These are phyloP conservation scores for Solea solea DNA, from an alignment of 2,113 vertebrate genomes.

Conservation along the genomic window DNA sequence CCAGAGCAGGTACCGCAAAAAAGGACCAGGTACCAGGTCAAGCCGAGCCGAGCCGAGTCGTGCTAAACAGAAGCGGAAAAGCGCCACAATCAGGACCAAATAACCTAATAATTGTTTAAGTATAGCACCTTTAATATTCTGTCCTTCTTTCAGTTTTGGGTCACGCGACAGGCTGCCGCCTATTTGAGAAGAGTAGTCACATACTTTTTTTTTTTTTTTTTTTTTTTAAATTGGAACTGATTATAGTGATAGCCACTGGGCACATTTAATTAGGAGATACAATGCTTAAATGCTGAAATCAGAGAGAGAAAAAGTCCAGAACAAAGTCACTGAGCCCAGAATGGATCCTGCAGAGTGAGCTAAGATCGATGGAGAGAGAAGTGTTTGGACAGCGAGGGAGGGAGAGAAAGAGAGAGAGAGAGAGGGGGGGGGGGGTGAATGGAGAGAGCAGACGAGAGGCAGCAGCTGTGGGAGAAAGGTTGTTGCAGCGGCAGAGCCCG, in stretches of 20 bases:
- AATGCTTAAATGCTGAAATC: slow-evolving; percentile 9
- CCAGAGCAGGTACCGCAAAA: too few species aligned
- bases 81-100: too few species aligned
- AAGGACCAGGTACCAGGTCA: too few species aligned
- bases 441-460: slow-evolving; percentile 11
- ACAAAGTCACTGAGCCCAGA: neutral
- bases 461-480: slow-evolving; percentile 33
- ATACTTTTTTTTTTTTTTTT: too few species aligned
- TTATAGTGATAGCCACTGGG: neutral
- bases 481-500: slow-evolving; percentile 27
- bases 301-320: slow-evolving; percentile 16
- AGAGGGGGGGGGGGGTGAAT: neutral
- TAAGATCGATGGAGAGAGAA: slow-evolving; percentile 15
- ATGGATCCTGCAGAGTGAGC: slow-evolving; percentile 3
- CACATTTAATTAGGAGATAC: neutral
- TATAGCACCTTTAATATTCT: neutral
- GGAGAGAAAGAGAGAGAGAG: neutral
- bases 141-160: neutral
- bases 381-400: neutral
- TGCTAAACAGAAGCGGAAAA: too few species aligned
- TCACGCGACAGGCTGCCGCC: neutral
- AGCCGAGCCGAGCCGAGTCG: too few species aligned
- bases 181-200: neutral
- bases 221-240: slow-evolving; percentile 1
- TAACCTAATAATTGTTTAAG: too few species aligned